phyloP scores from a whole-genome alignment of 2,888 invertebrate genomes.

The Halictus quadricinctus region DNA sequence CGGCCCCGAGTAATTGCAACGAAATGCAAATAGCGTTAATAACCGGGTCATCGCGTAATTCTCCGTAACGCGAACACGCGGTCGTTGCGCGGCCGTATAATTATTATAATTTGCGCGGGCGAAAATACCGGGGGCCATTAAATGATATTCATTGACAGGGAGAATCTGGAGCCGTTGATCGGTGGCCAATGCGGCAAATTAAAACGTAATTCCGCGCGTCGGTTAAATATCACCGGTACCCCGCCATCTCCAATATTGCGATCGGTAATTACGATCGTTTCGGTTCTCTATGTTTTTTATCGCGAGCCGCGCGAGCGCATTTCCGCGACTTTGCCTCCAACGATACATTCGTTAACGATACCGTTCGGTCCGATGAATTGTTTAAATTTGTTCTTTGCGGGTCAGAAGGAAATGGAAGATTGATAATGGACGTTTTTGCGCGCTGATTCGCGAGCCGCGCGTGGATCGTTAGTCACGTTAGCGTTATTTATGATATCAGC shows the following conservation, averaged over 20 bases:
- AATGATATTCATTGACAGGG: slow-evolving; percentile 61
- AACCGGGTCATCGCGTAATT: slow-evolving; percentile 67
- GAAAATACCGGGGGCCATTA: slow-evolving; percentile 58
- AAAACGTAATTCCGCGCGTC: slow-evolving; percentile 52
- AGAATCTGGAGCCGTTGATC: slow-evolving; percentile 62
- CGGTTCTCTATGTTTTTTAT: neutral
- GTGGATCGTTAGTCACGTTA: neutral
- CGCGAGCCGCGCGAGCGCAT: neutral
- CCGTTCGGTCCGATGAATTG: neutral
- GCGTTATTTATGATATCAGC: neutral
- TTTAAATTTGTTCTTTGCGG: neutral
- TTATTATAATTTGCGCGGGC: slow-evolving; percentile 65
- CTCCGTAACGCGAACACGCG: slow-evolving; percentile 40
- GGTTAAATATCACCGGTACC: slow-evolving; percentile 26
- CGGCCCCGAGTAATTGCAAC: slow-evolving; percentile 63
- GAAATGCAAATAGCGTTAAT: slow-evolving; percentile 68
- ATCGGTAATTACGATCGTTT: slow-evolving; percentile 28
- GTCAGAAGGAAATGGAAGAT: neutral
- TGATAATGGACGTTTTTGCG: neutral
- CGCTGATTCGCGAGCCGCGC: neutral
- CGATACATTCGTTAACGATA: neutral
- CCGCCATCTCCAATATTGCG: neutral
- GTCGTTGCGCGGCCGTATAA: slow-evolving; percentile 46
- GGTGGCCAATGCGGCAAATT: slow-evolving; percentile 49
- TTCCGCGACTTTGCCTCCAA: neutral